Evolutionary conservation across 2,888 invertebrate species (phyloP), one percentile per base, ranked within the genome.

Genomic region (Orthosia cruda): DNA sequence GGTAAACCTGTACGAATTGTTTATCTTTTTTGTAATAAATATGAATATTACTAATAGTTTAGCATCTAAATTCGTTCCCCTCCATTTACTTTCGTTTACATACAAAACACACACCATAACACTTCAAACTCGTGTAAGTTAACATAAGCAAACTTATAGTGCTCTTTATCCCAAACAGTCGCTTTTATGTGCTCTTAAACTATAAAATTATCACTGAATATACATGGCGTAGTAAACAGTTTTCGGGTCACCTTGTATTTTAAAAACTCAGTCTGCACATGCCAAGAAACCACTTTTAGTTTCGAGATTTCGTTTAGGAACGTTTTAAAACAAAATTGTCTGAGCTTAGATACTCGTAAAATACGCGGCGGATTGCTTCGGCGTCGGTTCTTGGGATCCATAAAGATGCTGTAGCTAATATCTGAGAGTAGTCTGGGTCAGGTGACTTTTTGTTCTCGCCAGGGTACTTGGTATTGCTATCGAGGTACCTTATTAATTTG

Each of bases 321-420:
- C 75, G 84, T 75, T 86, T 73, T 71, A 55, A 71, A 73, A 82
- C 70, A 73, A 66, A 77, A 76, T 77, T 58, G n/a, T n/a, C n/a
- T n/a, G n/a, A n/a, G 71, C 65, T 77, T 63, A 71, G 75, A 73
- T 77, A 26, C 26, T 26, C 26, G 26, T 26, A 82, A 83, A 85
- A 84, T 85, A 80, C 81, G 75, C 70, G 73, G 74, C 47, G 77
- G 79, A 85, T 85, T 79, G 80, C 71, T 75, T 59, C 66, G 77
- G 74, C 66, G 78, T 74, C 71, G 74, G 75, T 65, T 71, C 79
- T 61, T 71, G 76, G 55, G 66, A 52, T 74, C 78, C 83, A 88
- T 91, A 92, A 90, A 91, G 59, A 75, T 81, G 40, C 63, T 63
- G 89, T 58, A 64, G 85, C 81, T 90, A 91, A 91, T 91, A 90